Conservation (phyloP, 2,797 vertebrate species). For the Florisuga fusca region DNA sequence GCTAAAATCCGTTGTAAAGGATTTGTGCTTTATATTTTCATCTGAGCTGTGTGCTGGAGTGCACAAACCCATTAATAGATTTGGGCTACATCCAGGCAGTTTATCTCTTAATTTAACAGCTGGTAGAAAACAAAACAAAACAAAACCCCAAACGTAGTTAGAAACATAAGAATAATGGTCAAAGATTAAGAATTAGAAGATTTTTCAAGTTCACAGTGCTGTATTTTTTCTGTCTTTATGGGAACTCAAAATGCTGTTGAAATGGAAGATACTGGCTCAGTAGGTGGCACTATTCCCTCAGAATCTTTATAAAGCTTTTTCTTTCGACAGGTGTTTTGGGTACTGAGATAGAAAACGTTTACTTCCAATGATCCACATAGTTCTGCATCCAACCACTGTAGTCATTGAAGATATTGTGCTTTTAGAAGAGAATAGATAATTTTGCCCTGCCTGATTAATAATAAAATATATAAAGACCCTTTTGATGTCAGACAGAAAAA, state of each 20-base stretch:
- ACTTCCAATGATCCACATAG: not conserved
- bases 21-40: too few species aligned
- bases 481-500: not conserved
- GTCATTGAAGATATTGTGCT: not conserved
- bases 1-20: not conserved
- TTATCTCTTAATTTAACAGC: not conserved
- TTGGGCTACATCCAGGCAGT: not conserved
- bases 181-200: not conserved
- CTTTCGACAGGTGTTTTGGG: not conserved
- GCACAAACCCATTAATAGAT: not conserved
- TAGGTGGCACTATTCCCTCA: constrained; percentile 63
- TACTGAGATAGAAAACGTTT: not conserved
- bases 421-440: not conserved
- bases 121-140: not conserved
- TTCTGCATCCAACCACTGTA: not conserved
- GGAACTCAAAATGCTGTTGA: not conserved
- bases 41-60: not conserved
- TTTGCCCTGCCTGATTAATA: not conserved
- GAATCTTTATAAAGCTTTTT: not conserved
- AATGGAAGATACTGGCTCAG: not conserved
- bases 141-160: not conserved
- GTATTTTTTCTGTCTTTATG: not conserved
- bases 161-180: not conserved
- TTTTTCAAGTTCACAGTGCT: not conserved
- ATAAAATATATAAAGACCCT: not conserved